Percentiles rank a stretch among this genome's conserved stretches.
phyloP scores from a whole-genome alignment of 2,888 invertebrate genomes.

The Poecilobothrus nobilitatus region DNA sequence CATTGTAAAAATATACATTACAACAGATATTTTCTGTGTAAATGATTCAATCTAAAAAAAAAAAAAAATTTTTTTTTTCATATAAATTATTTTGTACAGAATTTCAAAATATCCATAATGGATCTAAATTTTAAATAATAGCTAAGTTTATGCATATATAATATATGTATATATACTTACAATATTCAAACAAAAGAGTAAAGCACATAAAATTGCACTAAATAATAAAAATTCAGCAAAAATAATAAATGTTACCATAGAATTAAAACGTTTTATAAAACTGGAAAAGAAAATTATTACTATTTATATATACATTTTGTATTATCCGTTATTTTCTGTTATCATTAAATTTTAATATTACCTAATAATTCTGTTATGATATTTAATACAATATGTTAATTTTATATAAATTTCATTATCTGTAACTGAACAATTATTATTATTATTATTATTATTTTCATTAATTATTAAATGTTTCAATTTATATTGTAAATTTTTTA shows the following conservation, averaged over 20 bases:
- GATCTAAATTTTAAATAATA: no score
- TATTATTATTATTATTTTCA: no score
- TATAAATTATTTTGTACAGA: not conserved
- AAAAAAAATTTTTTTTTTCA: conserved; percentile 2
- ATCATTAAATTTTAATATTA: no score
- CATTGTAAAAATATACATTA: conserved; percentile 37
- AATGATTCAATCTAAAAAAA: conserved; percentile 25
- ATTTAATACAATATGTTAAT: conserved; percentile 29
- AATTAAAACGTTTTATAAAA: conserved; percentile 31
- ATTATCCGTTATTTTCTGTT: not conserved
- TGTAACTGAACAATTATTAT: conserved; percentile 17
- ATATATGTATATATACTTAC: no score
- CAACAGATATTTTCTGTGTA: conserved; percentile 28
- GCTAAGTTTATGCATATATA: no score
- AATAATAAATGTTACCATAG: conserved; percentile 32
- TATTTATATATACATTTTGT: no score
- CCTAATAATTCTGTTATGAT: conserved; percentile 26
- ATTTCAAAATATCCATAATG: no score
- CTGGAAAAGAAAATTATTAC: conserved; percentile 23
- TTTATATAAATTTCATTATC: conserved; percentile 25
- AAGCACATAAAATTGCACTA: conserved; percentile 31
- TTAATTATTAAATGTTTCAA: conserved; percentile 23
- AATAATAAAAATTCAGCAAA: conserved; percentile 34
- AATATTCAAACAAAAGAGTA: conserved; percentile 36
- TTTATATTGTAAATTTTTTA: conserved; percentile 31